Conservation (phyloP, 2,113 vertebrate genomes). For the Coptodon bakossiorum region DNA sequence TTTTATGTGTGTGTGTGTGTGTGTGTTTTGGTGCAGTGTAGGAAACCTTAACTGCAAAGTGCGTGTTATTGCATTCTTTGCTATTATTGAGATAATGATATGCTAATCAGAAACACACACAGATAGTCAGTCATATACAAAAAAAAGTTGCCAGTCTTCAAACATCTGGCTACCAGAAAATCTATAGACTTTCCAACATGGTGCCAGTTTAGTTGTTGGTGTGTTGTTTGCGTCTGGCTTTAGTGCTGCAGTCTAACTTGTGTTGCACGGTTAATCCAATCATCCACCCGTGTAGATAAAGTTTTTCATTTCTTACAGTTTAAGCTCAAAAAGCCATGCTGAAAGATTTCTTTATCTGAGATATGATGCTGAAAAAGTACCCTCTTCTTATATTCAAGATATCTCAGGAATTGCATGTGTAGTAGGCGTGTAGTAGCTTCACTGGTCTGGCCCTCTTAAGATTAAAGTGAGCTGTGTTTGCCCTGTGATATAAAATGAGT, state of each 20-base stretch:
- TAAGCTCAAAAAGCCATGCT: neutral
- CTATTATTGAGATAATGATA: slow-evolving; percentile 23
- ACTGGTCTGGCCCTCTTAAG: neutral
- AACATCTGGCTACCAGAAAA: slow-evolving; percentile 42
- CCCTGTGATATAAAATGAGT: neutral
- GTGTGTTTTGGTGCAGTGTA: neutral
- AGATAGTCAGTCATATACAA: neutral
- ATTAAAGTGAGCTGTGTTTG: neutral
- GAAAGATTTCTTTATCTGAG: neutral
- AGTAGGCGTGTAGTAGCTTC: neutral
- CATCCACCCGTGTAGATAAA: neutral
- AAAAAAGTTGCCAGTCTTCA: neutral
- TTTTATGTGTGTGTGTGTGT: neutral
- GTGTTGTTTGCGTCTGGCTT: neutral
- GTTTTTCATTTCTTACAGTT: neutral
- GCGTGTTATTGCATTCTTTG: slow-evolving; percentile 40
- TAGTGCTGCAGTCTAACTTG: neutral
- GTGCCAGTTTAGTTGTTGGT: neutral
- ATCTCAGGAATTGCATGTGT: neutral
- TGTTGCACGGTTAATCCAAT: neutral
- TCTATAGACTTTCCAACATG: neutral
- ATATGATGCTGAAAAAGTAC: neutral
- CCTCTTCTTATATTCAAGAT: neutral
- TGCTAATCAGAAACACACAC: slow-evolving; percentile 43
- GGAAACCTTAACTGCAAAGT: neutral